Evolutionary conservation across 2,888 invertebrate genomes (phyloP), one percentile per base, ranked within the genome.

Genomic region (Autographa gamma): DNA sequence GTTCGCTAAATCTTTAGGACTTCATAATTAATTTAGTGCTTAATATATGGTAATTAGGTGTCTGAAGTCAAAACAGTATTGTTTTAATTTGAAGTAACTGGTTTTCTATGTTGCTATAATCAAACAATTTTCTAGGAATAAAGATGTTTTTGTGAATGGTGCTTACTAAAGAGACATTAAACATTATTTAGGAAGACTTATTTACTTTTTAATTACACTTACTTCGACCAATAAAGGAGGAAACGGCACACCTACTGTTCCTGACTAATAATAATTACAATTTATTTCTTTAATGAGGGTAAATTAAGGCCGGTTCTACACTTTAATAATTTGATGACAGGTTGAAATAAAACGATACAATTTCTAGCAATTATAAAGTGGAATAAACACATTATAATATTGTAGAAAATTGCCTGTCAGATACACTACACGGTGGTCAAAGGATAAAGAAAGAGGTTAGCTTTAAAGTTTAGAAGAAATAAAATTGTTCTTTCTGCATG

Each of bases 321-420:
- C 54, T 13, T 59, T 16, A 25, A 32, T 32, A 14, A 19, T 48
- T 61, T 32, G 56, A 25, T 64, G 60, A 62, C 31, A 25, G 16
- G 64, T 58, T 41, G 38, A 48, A 70, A 18, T 43, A 63, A 59
- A 60, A 69, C 41, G 54, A 61, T 59, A 77, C 9, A 56, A 58
- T 66, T 58, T 32, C 58, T 61, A 32, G 58, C 31, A 71, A 56
- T 66, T 73, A 60, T 72, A 79, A 81, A 75, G 71, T 76, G 75
- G 75, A 82, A 81, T 81, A 86, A 85, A 87, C 84, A 89, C 86
- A 86, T 88, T 89, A 88, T 89, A 86, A 88, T 89, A 90, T 82
- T 85, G 86, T 86, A 91, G 90, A 89, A 93, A 94, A 93, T 94
- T 93, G 89, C 93, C 92, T 93, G 93, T 93, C 93, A 93, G 87